phyloP scores from a whole-genome alignment of 2,888 invertebrate species.

The Axea sp. region DNA sequence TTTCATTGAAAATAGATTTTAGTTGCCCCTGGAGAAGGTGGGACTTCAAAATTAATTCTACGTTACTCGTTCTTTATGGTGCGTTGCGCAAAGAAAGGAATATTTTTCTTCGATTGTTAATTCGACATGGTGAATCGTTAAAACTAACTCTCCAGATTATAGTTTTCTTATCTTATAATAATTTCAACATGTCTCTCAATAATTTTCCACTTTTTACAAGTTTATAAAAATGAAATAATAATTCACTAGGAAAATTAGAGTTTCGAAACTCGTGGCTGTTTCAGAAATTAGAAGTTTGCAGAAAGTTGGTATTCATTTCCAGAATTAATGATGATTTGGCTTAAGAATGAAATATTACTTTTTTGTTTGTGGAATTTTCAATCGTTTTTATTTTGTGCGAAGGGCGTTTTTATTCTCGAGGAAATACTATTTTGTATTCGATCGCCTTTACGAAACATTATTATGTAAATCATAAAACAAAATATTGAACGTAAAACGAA shows the following conservation, averaged over 20 bases:
- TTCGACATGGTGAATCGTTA: too few relatives aligned
- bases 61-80: conserved; percentile 12
- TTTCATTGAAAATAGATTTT: conserved; percentile 59
- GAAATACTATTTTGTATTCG: too few relatives aligned
- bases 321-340: conserved; percentile 28
- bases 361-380: conserved; percentile 7
- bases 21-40: conserved; percentile 5
- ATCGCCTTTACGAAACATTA: conserved; percentile 26
- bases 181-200: conserved; percentile 1
- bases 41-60: conserved; percentile 46
- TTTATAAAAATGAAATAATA: conserved; percentile 36
- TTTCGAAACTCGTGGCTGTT: conserved; percentile 16
- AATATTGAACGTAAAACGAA: conserved; percentile 22
- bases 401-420: too few relatives aligned
- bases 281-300: conserved; percentile 23
- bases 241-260: conserved; percentile 28
- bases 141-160: too few relatives aligned
- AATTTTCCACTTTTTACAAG: conserved; percentile 7
- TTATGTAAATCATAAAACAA: conserved; percentile 35
- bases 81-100: neutral
- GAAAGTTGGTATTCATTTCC: conserved; percentile 24
- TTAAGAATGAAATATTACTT: conserved; percentile 2
- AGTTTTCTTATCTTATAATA: conserved; percentile 37
- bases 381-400: too few relatives aligned
- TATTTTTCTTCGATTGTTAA: conserved; percentile 11